These are phyloP conservation scores for Lutraria rhynchaena DNA, from an alignment of 1,140 invertebrate genomes.

Conservation along the genomic window DNA sequence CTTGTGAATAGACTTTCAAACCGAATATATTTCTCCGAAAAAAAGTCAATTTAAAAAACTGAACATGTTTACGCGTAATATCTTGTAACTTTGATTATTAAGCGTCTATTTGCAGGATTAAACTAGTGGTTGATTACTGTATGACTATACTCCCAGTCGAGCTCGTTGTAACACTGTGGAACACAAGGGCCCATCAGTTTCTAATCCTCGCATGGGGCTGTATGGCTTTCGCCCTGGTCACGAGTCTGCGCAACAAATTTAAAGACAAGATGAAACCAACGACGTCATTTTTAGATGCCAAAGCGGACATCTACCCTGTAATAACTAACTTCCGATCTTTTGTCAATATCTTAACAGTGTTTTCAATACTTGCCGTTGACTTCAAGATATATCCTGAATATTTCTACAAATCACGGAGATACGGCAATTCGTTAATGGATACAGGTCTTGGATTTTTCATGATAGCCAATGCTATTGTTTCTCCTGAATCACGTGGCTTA, in stretches of 20 bases:
- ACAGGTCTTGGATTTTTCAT: constrained; percentile 48
- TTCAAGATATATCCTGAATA: constrained; percentile 44
- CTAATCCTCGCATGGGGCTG: background rate
- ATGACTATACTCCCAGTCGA: constrained; percentile 28
- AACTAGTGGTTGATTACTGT: constrained; percentile 15
- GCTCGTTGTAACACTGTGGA: constrained; percentile 34
- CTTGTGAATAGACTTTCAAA: no score
- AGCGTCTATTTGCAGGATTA: background rate
- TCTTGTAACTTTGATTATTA: background rate
- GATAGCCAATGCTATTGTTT: constrained; percentile 27
- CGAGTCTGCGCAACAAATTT: background rate
- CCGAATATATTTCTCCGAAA: background rate
- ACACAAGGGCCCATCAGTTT: constrained; percentile 13
- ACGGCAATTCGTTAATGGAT: constrained; percentile 43
- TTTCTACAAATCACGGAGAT: constrained; percentile 40
- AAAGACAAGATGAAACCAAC: background rate
- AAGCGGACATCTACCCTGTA: background rate
- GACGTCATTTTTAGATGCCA: background rate
- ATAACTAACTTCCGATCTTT: constrained; percentile 26
- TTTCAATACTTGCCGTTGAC: constrained; percentile 47
- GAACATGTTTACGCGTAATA: background rate
- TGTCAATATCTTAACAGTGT: constrained; percentile 45
- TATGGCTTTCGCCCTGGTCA: background rate
- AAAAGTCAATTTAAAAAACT: background rate
- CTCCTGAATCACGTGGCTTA: constrained; percentile 36